A percentile compares a stretch with the other conserved stretches of the same genome.
phyloP scores from a whole-genome alignment of 1,140 invertebrate genomes.

The Heliothis subflexa region DNA sequence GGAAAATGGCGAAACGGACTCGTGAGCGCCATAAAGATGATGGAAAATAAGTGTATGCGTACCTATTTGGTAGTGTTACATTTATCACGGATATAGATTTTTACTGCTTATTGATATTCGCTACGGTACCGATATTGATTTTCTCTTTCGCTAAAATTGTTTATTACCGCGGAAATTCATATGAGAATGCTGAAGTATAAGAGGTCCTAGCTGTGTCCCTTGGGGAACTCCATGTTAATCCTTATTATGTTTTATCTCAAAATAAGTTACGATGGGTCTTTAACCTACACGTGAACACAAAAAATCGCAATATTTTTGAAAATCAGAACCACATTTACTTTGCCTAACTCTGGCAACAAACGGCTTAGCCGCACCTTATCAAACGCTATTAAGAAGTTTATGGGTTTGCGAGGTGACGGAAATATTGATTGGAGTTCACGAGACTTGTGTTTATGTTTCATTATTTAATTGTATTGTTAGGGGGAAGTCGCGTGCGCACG shows the following conservation, averaged over 20 bases:
- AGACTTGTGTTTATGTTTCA: constrained; percentile 21
- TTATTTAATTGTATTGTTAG: constrained; percentile 39
- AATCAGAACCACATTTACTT: neutral
- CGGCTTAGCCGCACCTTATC: neutral
- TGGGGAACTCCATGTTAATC: neutral
- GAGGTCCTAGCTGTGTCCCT: neutral
- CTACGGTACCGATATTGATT: neutral
- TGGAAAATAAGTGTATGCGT: constrained; percentile 22
- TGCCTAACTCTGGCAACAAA: neutral
- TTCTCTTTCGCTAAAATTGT: too few species aligned
- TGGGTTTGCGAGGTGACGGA: neutral
- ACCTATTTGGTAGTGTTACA: constrained; percentile 17
- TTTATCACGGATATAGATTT: constrained; percentile 24
- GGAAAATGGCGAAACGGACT: constrained; percentile 19
- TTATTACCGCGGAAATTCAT: neutral
- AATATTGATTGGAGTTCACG: constrained; percentile 28
- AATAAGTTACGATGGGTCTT: too few species aligned
- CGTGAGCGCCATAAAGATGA: constrained; percentile 24
- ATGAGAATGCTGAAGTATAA: neutral
- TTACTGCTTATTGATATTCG: neutral
- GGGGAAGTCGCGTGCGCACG: constrained; percentile 25
- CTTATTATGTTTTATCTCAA: too few species aligned
- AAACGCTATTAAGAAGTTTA: neutral
- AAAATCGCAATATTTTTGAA: neutral
- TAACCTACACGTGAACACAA: neutral